Base-by-base conservation (phyloP, 2,888 invertebrate species). In the Drosophila melanosoma region DNA sequence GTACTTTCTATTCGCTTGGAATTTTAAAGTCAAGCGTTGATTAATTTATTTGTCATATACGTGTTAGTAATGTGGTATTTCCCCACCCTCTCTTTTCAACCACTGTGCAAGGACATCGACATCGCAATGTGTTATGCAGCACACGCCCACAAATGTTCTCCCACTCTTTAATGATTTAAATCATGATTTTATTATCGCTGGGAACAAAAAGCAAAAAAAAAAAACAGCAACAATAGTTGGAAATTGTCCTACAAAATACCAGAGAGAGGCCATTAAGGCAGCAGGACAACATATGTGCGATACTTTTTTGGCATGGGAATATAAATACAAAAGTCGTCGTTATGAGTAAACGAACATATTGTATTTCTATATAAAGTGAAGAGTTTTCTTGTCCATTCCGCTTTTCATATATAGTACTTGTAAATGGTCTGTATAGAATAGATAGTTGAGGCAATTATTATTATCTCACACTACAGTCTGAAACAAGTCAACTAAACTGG, bases 151-250 rank as follows among this genome's bases (percentile, higher is more conserved):
- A 15, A 32, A 45, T 68, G 52, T 67, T 10, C 38, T 20, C 15
- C 38, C n/a, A 11, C 54, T 65, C 53, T 82, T 85, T 57, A 85
- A 89, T 84, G 79, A 85, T 89, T 89, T 75, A 82, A 84, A 87
- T 82, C 85, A 56, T 74, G 87, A 87, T 79, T 69, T 69, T 67
- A 56, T 68, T 67, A 42, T 17, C 26, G 38, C 38, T 49, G 36
- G 51, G 45, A 64, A 58, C 53, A 71, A 69, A 61, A 64, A 69
- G 70, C 51, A 57, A 56, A 54, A 62, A 68, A 52, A 49, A 52
- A 48, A 62, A 53, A 54, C 45, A 63, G 52, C 68, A 42, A 65
- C 73, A 80, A 70, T 63, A 49, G 59, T 36, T 58, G 81, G 70
- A 74, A 71, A 73, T 65, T 73, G 58, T 65, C 60, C 54, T 83